phyloP scores from a whole-genome alignment of 1,140 invertebrate genomes.

The Pygmarrhopalites habei region DNA sequence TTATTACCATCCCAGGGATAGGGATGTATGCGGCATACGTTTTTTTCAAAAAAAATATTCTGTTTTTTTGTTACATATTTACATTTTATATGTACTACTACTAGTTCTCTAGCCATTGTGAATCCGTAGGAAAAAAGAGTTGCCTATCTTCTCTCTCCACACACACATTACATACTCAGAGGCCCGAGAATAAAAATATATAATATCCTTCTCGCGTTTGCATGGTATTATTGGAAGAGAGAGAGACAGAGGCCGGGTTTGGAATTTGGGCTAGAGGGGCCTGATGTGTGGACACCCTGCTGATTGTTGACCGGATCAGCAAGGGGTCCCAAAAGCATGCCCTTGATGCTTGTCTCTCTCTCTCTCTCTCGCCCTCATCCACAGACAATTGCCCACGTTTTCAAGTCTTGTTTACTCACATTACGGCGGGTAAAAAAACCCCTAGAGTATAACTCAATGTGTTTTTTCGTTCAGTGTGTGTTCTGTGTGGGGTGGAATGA shows the following conservation, averaged over 20 bases:
- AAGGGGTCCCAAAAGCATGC: conserved; percentile 6
- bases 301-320: conserved; percentile 12
- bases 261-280: not conserved
- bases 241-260: not conserved
- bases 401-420: not conserved
- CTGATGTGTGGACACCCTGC: not conserved
- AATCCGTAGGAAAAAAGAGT: too few relatives aligned
- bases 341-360: conserved; percentile 3
- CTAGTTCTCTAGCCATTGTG: too few relatives aligned
- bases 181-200: too few relatives aligned
- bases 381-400: not conserved
- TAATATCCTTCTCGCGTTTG: too few relatives aligned
- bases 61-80: too few relatives aligned
- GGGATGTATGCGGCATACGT: too few relatives aligned
- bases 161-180: too few relatives aligned
- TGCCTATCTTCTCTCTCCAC: too few relatives aligned
- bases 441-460: not conserved
- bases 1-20: too few relatives aligned
- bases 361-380: not conserved
- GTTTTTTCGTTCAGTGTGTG: not conserved
- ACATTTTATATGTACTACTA: too few relatives aligned
- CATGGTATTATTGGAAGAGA: not conserved
- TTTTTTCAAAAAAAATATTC: too few relatives aligned
- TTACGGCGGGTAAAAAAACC: not conserved
- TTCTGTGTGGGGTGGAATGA: too few relatives aligned